Evolutionary conservation across 2,888 invertebrate species (phyloP).

Genomic region (Limnephilus lunatus): DNA sequence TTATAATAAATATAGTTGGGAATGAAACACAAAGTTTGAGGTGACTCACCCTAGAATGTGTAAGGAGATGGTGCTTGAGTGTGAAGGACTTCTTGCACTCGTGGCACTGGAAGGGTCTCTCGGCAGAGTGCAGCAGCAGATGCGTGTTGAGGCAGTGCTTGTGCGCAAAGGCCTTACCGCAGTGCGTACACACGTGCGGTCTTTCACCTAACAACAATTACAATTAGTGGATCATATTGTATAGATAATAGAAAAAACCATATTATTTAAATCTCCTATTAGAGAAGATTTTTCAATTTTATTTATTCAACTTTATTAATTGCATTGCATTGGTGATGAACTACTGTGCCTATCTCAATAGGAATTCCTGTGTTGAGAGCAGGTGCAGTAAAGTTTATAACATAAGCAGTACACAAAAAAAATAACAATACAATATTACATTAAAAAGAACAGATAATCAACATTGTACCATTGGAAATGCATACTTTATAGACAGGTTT

Average conservation of each 20-base stretch:
- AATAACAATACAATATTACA: too few relatives aligned
- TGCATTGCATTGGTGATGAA: too few relatives aligned
- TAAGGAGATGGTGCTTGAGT: constrained; percentile 89
- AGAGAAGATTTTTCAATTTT: neutral
- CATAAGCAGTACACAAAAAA: too few relatives aligned
- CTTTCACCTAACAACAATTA: constrained; percentile 79
- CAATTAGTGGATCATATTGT: neutral
- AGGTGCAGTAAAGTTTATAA: too few relatives aligned
- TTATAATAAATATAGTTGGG: constrained; percentile 20
- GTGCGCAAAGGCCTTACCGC: constrained; percentile 89
- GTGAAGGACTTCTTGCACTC: constrained; percentile 93
- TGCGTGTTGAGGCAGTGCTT: constrained; percentile 91
- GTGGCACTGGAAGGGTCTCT: constrained; percentile 88
- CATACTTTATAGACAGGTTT: too few relatives aligned
- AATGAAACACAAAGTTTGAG: constrained; percentile 6
- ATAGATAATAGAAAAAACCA: neutral
- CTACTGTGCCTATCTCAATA: too few relatives aligned
- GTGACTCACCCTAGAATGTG: constrained; percentile 83
- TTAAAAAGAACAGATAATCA: too few relatives aligned
- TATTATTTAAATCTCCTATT: neutral
- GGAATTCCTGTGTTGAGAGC: too few relatives aligned
- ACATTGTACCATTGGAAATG: too few relatives aligned
- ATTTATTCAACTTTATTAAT: too few relatives aligned
- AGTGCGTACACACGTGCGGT: constrained; percentile 87
- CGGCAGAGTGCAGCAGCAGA: constrained; percentile 87